Evolutionary conservation across 1,140 invertebrate genomes (phyloP).

Genomic region (Zaprionus inermis): DNA sequence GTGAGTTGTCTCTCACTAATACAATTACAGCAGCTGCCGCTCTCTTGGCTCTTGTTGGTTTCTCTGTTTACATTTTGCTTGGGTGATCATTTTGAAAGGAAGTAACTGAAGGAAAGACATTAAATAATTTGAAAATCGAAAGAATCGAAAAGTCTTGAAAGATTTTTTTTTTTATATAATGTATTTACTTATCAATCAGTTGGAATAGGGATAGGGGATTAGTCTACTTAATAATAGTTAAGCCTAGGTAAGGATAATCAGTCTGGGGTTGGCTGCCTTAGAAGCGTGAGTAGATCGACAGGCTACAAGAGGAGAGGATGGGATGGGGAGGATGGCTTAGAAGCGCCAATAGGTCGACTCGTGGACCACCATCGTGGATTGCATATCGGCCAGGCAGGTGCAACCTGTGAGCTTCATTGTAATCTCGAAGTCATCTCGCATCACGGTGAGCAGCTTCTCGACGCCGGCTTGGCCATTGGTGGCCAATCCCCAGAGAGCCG

Average conservation of each 20-base stretch:
- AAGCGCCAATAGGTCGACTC: conserved; percentile 84
- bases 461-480: conserved; percentile 92
- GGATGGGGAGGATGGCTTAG: too few relatives aligned
- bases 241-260: conserved; percentile 5
- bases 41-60: conserved; percentile 17
- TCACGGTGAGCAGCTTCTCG: conserved; percentile 88
- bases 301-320: too few relatives aligned
- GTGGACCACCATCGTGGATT: conserved; percentile 88
- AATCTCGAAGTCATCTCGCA: conserved; percentile 92
- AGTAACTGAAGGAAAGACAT: neutral
- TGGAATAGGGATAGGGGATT: neutral
- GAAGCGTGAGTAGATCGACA: conserved; percentile 65
- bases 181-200: too few relatives aligned
- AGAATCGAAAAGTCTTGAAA: too few relatives aligned
- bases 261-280: conserved; percentile 4
- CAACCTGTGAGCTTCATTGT: conserved; percentile 92
- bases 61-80: conserved; percentile 50
- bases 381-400: conserved; percentile 86
- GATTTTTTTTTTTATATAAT: too few relatives aligned
- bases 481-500: conserved; percentile 94
- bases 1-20: conserved; percentile 20
- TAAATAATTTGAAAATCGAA: too few relatives aligned
- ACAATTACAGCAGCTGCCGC: conserved; percentile 1
- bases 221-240: neutral
- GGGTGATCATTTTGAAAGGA: neutral